A percentile compares a stretch with the other conserved stretches of the same genome.
Evolutionary conservation across 1,140 invertebrate species (phyloP).

Genomic region (Drosophila virilis): DNA sequence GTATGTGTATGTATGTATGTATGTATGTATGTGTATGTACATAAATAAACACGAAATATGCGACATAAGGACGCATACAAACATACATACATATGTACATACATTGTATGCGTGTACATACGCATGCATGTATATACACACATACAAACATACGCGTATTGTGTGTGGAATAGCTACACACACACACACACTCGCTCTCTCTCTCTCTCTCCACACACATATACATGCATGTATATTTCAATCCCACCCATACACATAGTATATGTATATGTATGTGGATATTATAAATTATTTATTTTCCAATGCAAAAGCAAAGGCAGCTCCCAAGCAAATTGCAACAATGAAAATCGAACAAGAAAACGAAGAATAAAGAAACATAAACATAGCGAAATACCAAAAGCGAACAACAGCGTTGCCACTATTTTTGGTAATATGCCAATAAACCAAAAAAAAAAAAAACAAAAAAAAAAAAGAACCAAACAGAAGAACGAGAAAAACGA

Average conservation of each 20-base stretch:
- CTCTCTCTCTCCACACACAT: too few relatives aligned
- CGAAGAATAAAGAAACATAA: constrained; percentile 27
- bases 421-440: constrained; percentile 61
- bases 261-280: neutral
- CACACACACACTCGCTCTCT: too few relatives aligned
- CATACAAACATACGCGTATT: neutral
- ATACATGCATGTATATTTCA: too few relatives aligned
- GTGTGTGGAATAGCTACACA: neutral
- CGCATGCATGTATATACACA: neutral
- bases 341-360: constrained; percentile 40
- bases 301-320: constrained; percentile 52
- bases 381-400: constrained; percentile 13
- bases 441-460: constrained; percentile 36
- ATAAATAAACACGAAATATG: neutral
- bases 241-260: neutral
- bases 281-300: constrained; percentile 63
- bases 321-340: constrained; percentile 46
- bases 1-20: constrained; percentile 15
- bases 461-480: constrained; percentile 2
- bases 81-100: neutral
- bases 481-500: constrained; percentile 23
- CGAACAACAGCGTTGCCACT: constrained; percentile 29
- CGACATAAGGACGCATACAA: neutral
- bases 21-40: constrained; percentile 8
- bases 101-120: neutral